These are phyloP conservation scores for Corydoras sp. DNA, from an alignment of 2,113 vertebrate species.

Conservation along the genomic window DNA sequence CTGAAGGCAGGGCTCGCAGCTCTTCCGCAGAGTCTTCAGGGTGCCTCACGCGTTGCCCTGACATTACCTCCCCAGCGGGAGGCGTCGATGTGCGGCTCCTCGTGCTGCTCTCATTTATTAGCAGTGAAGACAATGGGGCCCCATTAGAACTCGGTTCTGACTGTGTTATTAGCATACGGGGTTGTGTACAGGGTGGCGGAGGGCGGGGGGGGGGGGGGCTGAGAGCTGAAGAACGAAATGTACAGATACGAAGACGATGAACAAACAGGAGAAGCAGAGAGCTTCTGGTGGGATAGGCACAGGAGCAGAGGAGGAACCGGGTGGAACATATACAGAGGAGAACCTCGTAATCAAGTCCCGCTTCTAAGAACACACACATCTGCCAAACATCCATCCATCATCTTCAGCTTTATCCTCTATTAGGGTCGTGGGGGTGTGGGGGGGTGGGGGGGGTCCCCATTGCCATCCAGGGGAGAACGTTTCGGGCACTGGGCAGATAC, in stretches of 20 bases:
- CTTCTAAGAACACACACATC: no score
- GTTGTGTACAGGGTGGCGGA: slow-evolving; percentile 1
- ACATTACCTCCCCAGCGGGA: slow-evolving; percentile 7
- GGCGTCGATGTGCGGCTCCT: slow-evolving; percentile 5
- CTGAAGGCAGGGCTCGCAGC: neutral
- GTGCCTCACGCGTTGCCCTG: neutral
- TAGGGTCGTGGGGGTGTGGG: no score
- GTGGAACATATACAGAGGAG: no score
- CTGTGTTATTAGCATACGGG: slow-evolving; percentile 39
- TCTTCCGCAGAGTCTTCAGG: neutral
- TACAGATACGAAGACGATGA: neutral
- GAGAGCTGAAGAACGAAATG: neutral
- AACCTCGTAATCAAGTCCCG: no score
- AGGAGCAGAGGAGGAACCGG: no score
- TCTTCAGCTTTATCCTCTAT: no score
- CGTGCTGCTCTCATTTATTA: slow-evolving; percentile 37
- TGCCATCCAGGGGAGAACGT: no score
- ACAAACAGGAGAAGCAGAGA: slow-evolving; percentile 2
- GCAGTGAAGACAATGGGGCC: slow-evolving; percentile 30
- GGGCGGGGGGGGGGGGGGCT: neutral
- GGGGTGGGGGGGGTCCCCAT: no score
- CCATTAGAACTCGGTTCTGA: slow-evolving; percentile 32
- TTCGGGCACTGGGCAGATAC: no score
- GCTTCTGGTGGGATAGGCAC: no score
- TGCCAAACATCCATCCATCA: no score